Percentiles rank a stretch among this genome's conserved stretches.
These are phyloP conservation scores for Dasypolia templi DNA, from an alignment of 2,888 invertebrate species.

Conservation along the genomic window DNA sequence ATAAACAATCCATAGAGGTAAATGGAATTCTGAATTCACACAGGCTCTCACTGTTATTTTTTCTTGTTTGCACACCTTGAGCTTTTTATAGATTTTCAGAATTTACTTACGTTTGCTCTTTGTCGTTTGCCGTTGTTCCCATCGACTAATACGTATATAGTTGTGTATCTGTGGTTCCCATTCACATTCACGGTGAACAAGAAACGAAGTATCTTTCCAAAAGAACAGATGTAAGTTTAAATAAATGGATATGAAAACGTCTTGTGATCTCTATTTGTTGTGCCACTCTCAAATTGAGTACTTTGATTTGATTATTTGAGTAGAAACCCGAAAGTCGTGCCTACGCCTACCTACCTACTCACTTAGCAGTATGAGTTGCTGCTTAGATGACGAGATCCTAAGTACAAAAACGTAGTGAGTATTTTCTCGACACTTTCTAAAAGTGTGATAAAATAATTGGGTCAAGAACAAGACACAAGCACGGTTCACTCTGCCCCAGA, in stretches of 20 bases:
- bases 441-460: neutral
- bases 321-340: no score
- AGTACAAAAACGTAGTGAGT: neutral
- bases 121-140: conserved; percentile 1
- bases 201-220: neutral
- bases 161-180: no score
- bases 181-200: neutral
- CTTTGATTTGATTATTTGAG: no score
- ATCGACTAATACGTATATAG: no score
- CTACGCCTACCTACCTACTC: no score
- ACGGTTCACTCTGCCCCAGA: neutral
- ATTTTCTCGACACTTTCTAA: neutral
- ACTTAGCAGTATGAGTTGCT: no score
- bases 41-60: conserved; percentile 25
- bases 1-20: conserved; percentile 38
- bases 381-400: neutral
- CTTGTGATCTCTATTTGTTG: no score
- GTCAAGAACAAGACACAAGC: conserved; percentile 17
- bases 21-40: conserved; percentile 41
- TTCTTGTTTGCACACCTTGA: conserved; percentile 29
- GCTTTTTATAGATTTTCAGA: conserved; percentile 15
- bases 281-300: no score
- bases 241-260: no score
- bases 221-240: no score
- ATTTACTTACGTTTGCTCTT: conserved; percentile 11